Percentiles rank a stretch among this genome's conserved stretches.
Conservation (phyloP, 2,797 vertebrate species). For the Acrossocheilus wenchowensis region DNA sequence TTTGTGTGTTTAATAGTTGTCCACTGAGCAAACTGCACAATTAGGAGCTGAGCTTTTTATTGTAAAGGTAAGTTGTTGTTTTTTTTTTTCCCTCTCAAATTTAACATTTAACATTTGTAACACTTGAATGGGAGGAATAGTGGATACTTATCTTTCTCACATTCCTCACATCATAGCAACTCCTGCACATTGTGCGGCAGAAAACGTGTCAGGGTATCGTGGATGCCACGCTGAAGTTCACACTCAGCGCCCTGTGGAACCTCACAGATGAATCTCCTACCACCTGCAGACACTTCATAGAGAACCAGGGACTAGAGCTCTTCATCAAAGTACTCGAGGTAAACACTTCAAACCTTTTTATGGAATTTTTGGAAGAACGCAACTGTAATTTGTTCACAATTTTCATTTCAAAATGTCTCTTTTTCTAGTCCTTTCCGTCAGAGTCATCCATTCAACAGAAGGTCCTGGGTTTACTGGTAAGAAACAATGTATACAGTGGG, state of each 20-base stretch:
- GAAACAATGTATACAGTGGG: slow-evolving; percentile 59
- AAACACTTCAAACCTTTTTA: neutral
- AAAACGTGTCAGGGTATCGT: slow-evolving; percentile 93
- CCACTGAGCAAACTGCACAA: slow-evolving; percentile 97
- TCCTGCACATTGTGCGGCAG: slow-evolving; percentile 97
- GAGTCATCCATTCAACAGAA: slow-evolving; percentile 99
- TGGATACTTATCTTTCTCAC: slow-evolving; percentile 8
- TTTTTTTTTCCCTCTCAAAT: neutral
- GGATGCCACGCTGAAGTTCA: slow-evolving; percentile 98
- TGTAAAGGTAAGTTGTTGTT: slow-evolving; percentile 83
- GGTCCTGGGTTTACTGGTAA: slow-evolving; percentile 96
- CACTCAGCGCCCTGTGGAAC: slow-evolving; percentile 97
- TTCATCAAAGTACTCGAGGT: slow-evolving; percentile 99
- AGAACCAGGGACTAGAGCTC: slow-evolving; percentile 97
- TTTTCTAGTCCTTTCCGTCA: slow-evolving; percentile 90
- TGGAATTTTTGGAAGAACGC: neutral
- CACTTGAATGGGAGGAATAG: neutral
- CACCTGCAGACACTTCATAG: slow-evolving; percentile 97
- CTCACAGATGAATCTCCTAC: slow-evolving; percentile 98
- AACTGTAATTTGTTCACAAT: neutral
- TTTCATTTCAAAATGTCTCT: slow-evolving; percentile 29
- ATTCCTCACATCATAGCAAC: slow-evolving; percentile 81
- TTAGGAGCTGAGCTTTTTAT: slow-evolving; percentile 97
- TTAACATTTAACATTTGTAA: neutral
- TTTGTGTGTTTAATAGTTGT: slow-evolving; percentile 79